Base-by-base conservation (phyloP, 1,140 invertebrate genomes). In the Agrypnia vestita region DNA sequence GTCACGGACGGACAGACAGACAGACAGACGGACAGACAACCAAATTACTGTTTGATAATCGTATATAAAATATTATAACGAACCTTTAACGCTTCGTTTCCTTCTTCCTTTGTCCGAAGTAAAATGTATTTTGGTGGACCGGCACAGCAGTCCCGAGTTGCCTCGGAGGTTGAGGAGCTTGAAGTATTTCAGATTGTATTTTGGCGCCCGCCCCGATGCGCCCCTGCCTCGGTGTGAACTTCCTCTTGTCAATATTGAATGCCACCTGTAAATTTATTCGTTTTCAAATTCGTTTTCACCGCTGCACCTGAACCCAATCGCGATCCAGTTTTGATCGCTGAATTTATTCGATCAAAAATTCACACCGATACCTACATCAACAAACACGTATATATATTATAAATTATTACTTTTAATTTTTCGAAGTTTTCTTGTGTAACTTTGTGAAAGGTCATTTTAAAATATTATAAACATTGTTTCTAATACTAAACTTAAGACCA, bases 71-170 rank as follows among this genome's bases (percentile, higher is more conserved):
- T 35, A 35, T 35, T 35, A 35, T 35, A 35, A n/a, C 17, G 4
- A 35, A 74, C 72, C 72, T 74, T 74, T 74, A n/a, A 59, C 35
- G 19, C 35, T 74, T 74, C 72, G 19, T 74, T 74, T 74, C 8
- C 53, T 74, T 44, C 72, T 55, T 12, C 51, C 11, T 44, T 74
- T 74, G 13, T n/a, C 43, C 7, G 21, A 12, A 17, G 21, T 44
- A n/a, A 35, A 17, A 44, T 74, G 72, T 3, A 17, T 74, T 44
- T 74, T 74, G 3, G 53, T 25, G 3, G 11, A 46, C 19, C 56
- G 72, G 35, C 72, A 74, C 9, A 74, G 13, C 53, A 74, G 10
- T 44, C 15, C 10, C 8, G 46, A 51, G 6, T 72, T 25, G 19
- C 25, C 9, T 43, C 43, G 7, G n/a, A 17, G 19, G 35, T 74